Evolutionary conservation across 1,140 invertebrate genomes (phyloP), one percentile per base, ranked within the genome.

Genomic region (Cotesia chilonis): DNA sequence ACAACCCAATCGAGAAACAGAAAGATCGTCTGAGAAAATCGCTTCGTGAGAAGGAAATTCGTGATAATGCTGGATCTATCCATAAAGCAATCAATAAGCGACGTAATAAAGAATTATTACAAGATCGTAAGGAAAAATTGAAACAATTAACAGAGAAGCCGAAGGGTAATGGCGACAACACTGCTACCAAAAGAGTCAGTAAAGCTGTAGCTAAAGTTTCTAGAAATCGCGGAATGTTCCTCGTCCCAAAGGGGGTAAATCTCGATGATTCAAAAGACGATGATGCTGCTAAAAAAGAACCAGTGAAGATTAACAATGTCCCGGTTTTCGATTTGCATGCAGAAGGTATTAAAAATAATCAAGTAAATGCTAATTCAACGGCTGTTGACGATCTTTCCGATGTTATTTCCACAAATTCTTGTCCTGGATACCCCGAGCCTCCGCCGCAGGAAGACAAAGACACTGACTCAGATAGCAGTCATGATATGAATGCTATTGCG

Each of bases 201-300:
- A 80, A 78, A 67, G 71, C 78, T 5, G 77, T 67, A 59, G 79
- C 75, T 4, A 82, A 82, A 63, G 6, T 81, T 4, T 75, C 80
- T 0, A 81, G 76, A 47, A 74, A 71, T 10, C 72, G 81, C 54
- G 73, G 64, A 0, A 79, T 81, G 55, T 80, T 80, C 57, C 72
- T 82, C 1, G 60, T 79, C 0, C 12, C 68, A 5, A 76, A 80
- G 63, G 1, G 10, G 10, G 41, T 10, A 10, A 10, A 47, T 6
- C 41, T 47, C 5, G 41, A 66, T 4, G 28, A 59, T 5, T 20
- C 10, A 7, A 20, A 36, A 20, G 54, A 37, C 10, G 35, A 36
- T n/a, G 54, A 68, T 60, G 36, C 52, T 0, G 12, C 64, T 47
- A 38, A 66, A 12, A 70, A 70, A 64, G 0, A 2, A n/a, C 20